phyloP scores from a whole-genome alignment of 2,113 vertebrate genomes.

The Chaenogobius annularis region DNA sequence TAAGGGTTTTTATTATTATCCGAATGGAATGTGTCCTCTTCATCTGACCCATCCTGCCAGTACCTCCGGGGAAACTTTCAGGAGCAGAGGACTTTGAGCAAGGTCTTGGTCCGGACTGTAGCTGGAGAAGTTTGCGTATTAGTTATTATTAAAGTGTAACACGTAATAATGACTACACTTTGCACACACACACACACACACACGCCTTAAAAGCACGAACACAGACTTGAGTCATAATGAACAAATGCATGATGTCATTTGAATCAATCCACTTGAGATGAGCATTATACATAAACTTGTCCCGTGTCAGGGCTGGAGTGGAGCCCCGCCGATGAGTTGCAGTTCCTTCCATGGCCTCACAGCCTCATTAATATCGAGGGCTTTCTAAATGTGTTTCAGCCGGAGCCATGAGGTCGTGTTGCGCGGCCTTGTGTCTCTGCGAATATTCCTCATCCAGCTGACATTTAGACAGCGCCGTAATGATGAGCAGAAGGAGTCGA shows the following conservation, averaged over 20 bases:
- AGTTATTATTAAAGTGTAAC: too few species aligned
- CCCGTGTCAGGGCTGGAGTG: neutral
- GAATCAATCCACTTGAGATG: neutral
- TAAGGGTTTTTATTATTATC: neutral
- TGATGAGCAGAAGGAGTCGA: neutral
- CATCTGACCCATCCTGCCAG: too few species aligned
- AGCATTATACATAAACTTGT: neutral
- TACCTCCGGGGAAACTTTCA: too few species aligned
- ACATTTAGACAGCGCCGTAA: neutral
- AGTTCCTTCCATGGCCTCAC: neutral
- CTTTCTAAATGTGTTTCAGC: conserved; percentile 10
- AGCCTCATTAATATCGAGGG: conserved; percentile 6
- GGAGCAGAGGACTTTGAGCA: too few species aligned
- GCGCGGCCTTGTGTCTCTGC: neutral
- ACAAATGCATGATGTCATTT: neutral
- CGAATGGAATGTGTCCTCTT: too few species aligned
- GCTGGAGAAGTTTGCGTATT: too few species aligned
- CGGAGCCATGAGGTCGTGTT: conserved; percentile 1
- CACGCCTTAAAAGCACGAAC: too few species aligned
- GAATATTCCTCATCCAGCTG: neutral
- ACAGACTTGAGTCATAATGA: neutral
- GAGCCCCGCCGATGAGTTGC: neutral
- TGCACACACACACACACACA: too few species aligned
- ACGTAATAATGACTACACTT: too few species aligned
- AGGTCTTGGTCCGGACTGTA: too few species aligned